phyloP scores from a whole-genome alignment of 2,797 vertebrate species.

The Tolypeutes matacus region DNA sequence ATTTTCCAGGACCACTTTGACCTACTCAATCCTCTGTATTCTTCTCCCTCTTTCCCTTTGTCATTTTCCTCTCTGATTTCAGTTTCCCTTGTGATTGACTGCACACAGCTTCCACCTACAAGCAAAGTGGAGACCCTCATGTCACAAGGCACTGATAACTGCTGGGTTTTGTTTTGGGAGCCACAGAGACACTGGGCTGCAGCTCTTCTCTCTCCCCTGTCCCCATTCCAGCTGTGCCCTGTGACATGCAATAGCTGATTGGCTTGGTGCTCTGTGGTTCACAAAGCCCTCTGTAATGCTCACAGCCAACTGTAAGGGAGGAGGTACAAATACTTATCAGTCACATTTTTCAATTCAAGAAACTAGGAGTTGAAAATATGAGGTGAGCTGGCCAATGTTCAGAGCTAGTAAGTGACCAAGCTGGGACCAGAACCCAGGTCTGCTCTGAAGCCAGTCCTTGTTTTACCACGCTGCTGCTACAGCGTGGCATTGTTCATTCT shows the following conservation, averaged over 20 bases:
- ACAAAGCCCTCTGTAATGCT: neutral
- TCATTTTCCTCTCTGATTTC: slow-evolving; percentile 80
- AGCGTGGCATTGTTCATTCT: neutral
- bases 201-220: slow-evolving; percentile 12
- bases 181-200: slow-evolving; percentile 14
- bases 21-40: slow-evolving; percentile 79
- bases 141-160: slow-evolving; percentile 80
- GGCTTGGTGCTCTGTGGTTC: neutral
- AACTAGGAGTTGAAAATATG: neutral
- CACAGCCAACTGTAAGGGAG: neutral
- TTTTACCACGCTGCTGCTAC: neutral
- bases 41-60: slow-evolving; percentile 78
- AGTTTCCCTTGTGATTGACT: slow-evolving; percentile 84
- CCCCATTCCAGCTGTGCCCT: neutral
- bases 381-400: neutral
- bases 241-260: neutral
- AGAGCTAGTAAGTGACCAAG: neutral
- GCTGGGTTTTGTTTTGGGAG: slow-evolving; percentile 75
- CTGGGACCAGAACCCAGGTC: neutral
- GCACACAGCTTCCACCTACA: slow-evolving; percentile 79
- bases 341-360: neutral
- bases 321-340: neutral
- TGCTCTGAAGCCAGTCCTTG: neutral
- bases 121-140: slow-evolving; percentile 80
- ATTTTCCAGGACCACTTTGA: slow-evolving; percentile 85